These are phyloP conservation scores for Stomatorhinus walkeri DNA, from an alignment of 2,797 vertebrate species.

Conservation along the genomic window DNA sequence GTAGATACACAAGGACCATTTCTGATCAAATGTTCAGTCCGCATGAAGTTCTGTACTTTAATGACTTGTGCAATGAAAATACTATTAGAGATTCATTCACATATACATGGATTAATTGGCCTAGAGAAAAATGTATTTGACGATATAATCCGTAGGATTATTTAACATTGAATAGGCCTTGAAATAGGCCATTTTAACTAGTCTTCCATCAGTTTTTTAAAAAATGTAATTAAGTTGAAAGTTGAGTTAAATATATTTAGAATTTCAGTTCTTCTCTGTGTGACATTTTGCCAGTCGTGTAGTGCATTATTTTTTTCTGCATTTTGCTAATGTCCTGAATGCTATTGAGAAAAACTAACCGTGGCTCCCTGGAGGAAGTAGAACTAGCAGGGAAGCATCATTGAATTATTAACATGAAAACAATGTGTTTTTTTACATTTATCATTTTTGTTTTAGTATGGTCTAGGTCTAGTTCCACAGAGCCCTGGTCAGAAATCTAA, in stretches of 20 bases:
- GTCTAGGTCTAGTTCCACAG: constrained; percentile 1
- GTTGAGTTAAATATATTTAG: not conserved
- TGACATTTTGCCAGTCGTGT: not conserved
- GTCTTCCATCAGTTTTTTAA: not conserved
- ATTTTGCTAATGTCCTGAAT: constrained; percentile 24
- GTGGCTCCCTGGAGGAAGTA: constrained; percentile 28
- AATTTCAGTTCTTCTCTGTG: not conserved
- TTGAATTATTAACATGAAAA: constrained; percentile 46
- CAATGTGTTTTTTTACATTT: constrained; percentile 36
- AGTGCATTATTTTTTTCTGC: constrained; percentile 5
- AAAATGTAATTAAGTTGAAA: not conserved
- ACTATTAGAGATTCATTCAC: constrained; percentile 56
- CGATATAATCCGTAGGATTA: constrained; percentile 65
- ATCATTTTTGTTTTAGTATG: constrained; percentile 31
- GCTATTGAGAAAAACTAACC: constrained; percentile 22
- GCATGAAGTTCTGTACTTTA: constrained; percentile 48
- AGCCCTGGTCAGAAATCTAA: not conserved
- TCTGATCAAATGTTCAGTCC: constrained; percentile 48
- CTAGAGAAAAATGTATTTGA: constrained; percentile 63
- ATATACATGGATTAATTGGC: constrained; percentile 71
- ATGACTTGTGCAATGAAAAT: constrained; percentile 45
- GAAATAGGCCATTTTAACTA: constrained; percentile 50
- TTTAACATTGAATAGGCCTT: constrained; percentile 54
- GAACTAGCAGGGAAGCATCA: constrained; percentile 33
- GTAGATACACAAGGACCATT: constrained; percentile 47